Conservation (phyloP, 2,888 invertebrate genomes). For the Mechanitis mazaeus region DNA sequence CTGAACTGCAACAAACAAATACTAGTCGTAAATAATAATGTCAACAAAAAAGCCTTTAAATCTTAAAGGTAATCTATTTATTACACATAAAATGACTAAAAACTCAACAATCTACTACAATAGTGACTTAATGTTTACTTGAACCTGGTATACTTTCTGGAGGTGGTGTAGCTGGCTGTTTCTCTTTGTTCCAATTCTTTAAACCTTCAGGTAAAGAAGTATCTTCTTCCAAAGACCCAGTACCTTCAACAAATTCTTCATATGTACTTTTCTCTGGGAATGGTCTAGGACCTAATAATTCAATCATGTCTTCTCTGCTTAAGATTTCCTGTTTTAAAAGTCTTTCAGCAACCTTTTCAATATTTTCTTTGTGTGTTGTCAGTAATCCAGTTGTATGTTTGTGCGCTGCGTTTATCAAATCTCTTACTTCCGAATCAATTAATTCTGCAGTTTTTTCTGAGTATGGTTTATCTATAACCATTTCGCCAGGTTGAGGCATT, state of each 20-base stretch:
- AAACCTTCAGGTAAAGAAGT: slow-evolving; percentile 95
- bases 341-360: slow-evolving; percentile 91
- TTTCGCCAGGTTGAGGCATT: slow-evolving; percentile 94
- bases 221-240: slow-evolving; percentile 98
- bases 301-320: slow-evolving; percentile 98
- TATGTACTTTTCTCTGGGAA: slow-evolving; percentile 99
- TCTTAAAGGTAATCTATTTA: slow-evolving; percentile 64
- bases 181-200: slow-evolving; percentile 94
- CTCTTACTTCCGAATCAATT: slow-evolving; percentile 93
- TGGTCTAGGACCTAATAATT: slow-evolving; percentile 93
- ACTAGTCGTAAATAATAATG: slow-evolving; percentile 15
- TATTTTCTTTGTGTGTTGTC: slow-evolving; percentile 86
- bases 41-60: slow-evolving; percentile 52
- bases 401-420: slow-evolving; percentile 80
- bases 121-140: slow-evolving; percentile 56
- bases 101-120: slow-evolving; percentile 46
- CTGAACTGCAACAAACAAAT: slow-evolving; percentile 7
- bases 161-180: slow-evolving; percentile 44
- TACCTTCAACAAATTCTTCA: slow-evolving; percentile 99
- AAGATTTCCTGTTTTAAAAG: slow-evolving; percentile 96
- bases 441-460: slow-evolving; percentile 97
- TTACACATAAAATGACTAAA: slow-evolving; percentile 61
- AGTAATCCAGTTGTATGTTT: slow-evolving; percentile 87
- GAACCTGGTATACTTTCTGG: slow-evolving; percentile 47
- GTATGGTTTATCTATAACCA: slow-evolving; percentile 96